Percentiles rank a stretch among this genome's conserved stretches.
Conservation (phyloP, 1,140 invertebrate species). For the Neelides sp. region DNA sequence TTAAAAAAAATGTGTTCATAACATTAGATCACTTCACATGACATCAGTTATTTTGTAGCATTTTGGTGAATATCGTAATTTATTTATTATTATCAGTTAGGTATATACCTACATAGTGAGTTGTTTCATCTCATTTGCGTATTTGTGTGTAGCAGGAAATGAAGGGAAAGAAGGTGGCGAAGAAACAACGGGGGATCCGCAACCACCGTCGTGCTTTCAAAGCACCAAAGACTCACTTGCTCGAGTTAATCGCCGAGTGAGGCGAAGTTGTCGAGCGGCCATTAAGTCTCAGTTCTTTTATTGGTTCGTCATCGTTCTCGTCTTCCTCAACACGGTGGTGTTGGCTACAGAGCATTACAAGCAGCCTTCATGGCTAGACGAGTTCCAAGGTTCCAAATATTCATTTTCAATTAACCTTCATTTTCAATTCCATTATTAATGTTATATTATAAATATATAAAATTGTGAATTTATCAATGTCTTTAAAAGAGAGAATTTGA, state of each 20-base stretch:
- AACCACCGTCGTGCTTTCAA: no score
- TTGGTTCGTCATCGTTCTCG: slow-evolving; percentile 91
- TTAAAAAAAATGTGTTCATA: no score
- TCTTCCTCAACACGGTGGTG: slow-evolving; percentile 86
- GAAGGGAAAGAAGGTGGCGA: no score
- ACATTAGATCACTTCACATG: no score
- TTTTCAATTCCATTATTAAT: no score
- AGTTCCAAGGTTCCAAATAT: slow-evolving; percentile 98
- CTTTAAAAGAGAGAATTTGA: slow-evolving; percentile 1
- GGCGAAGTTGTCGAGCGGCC: slow-evolving; percentile 74
- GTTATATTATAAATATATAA: neutral
- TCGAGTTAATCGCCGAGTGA: slow-evolving; percentile 77
- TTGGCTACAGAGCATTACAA: slow-evolving; percentile 95
- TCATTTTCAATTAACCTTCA: no score
- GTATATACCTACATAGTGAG: neutral
- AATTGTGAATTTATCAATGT: neutral
- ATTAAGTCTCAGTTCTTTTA: slow-evolving; percentile 99
- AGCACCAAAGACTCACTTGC: no score
- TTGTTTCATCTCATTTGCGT: neutral
- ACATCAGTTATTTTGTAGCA: no score
- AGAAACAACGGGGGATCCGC: no score
- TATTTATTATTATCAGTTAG: neutral
- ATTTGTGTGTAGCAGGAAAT: no score
- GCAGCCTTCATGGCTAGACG: slow-evolving; percentile 84
- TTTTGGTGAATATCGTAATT: neutral